Evolutionary conservation across 2,888 invertebrate species (phyloP), one percentile per base, ranked within the genome.

Genomic region (Eugnorisma glareosa): DNA sequence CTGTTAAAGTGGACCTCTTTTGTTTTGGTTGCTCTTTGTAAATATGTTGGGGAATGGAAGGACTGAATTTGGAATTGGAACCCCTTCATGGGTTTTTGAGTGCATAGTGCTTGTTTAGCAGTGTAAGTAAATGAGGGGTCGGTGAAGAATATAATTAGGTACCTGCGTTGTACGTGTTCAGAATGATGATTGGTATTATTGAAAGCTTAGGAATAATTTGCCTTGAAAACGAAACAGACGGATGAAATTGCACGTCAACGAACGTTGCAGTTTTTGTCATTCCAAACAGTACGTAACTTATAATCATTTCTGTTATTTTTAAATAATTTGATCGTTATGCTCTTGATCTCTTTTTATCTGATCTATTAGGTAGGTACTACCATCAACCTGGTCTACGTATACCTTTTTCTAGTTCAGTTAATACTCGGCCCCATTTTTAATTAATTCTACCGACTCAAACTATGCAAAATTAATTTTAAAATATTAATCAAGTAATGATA

Each of bases 11-110:
- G 88, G 81, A 28, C 73, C 82, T 77, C 77, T 82, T 80, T 79
- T 86, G 86, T 88, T 86, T 84, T 67, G 71, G 77, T 82, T 84
- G 77, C 82, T 79, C 86, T 82, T 88, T 85, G 85, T 85, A 81
- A 88, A 89, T 86, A 86, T 85, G 78, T 74, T 63, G 64, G 75
- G 28, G 82, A 77, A 79, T 77, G 73, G 79, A 70, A 73, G 77
- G 64, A 71, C 81, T 84, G 86, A 77, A 84, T 81, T 81, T 76
- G 57, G 35, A 82, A 79, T 75, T 67, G 67, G 73, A 51, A 28
- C 11, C 63, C 48, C 28, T 43, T 15, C 1, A 10, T 31, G 37
- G 57, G 28, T 63, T 69, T 61, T 72, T 61, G 57, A 73, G 75
- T 75, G 72, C 72, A 69, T 48, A 15, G 40, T 61, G 71, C 54